Evolutionary conservation across 2,113 vertebrate species (phyloP).

Genomic region (Anolis sagrei): DNA sequence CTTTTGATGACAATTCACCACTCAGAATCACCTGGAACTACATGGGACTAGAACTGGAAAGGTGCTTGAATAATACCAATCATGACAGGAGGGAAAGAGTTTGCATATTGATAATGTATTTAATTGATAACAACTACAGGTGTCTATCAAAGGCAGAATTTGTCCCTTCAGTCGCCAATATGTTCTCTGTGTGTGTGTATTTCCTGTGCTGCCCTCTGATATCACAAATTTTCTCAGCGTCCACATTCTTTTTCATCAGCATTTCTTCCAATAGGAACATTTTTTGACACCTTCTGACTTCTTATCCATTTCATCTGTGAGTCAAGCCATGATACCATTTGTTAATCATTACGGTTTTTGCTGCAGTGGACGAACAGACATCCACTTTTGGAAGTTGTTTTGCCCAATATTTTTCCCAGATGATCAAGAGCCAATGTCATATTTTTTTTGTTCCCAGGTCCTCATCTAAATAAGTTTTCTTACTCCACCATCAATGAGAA

Average conservation of each 20-base stretch:
- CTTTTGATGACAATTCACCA: too few relatives aligned
- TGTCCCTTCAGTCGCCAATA: too few relatives aligned
- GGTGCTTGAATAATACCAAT: too few relatives aligned
- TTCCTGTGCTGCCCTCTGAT: neutral
- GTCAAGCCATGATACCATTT: neutral
- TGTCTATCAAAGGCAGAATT: too few relatives aligned
- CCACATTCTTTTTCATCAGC: neutral
- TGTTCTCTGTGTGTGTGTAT: neutral
- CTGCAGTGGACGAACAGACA: neutral
- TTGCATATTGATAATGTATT: too few relatives aligned
- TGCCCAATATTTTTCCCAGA: neutral
- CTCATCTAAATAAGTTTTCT: neutral
- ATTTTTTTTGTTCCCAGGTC: neutral
- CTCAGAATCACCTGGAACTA: too few relatives aligned
- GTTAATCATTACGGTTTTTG: neutral
- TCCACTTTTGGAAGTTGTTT: neutral
- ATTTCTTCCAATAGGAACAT: neutral
- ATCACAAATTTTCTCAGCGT: neutral
- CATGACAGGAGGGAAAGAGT: too few relatives aligned
- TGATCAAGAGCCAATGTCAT: neutral
- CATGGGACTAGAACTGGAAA: too few relatives aligned
- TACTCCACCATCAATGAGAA: neutral
- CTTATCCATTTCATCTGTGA: too few relatives aligned
- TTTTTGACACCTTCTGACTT: too few relatives aligned
- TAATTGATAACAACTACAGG: too few relatives aligned